Conservation (phyloP, 2,113 vertebrate species). For the Mohoua ochrocephala region DNA sequence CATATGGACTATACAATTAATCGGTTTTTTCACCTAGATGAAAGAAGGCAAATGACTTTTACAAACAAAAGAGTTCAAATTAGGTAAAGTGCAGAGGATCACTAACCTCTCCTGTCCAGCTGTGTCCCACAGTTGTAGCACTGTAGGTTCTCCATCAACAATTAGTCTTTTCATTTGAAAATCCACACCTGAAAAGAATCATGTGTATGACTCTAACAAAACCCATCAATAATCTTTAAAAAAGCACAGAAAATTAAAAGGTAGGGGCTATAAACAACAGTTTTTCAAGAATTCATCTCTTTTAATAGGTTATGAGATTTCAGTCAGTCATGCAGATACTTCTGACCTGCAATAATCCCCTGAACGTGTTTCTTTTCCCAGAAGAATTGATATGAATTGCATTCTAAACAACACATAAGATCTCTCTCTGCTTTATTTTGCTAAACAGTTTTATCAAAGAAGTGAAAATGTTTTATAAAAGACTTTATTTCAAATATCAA, state of each 20-base stretch:
- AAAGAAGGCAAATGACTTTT: not conserved
- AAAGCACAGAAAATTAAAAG: not conserved
- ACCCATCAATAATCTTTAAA: not conserved
- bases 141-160: slow-evolving; percentile 88
- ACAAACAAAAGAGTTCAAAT: not conserved
- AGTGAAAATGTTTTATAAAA: not conserved
- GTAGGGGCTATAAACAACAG: not conserved
- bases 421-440: not conserved
- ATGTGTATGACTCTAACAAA: not conserved
- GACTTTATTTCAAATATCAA: not conserved
- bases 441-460: not conserved
- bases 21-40: not conserved
- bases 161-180: slow-evolving; percentile 94
- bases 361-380: not conserved
- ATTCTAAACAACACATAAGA: not conserved
- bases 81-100: not conserved
- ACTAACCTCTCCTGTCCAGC: slow-evolving; percentile 93
- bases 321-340: not conserved
- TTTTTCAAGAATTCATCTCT: not conserved
- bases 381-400: not conserved
- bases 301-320: not conserved
- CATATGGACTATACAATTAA: not conserved
- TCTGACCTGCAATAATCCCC: not conserved
- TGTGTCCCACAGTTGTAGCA: slow-evolving; percentile 93
- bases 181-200: slow-evolving; percentile 83